Evolutionary conservation across 1,140 invertebrate genomes (phyloP).

Genomic region (Teleopsis dalmanni): DNA sequence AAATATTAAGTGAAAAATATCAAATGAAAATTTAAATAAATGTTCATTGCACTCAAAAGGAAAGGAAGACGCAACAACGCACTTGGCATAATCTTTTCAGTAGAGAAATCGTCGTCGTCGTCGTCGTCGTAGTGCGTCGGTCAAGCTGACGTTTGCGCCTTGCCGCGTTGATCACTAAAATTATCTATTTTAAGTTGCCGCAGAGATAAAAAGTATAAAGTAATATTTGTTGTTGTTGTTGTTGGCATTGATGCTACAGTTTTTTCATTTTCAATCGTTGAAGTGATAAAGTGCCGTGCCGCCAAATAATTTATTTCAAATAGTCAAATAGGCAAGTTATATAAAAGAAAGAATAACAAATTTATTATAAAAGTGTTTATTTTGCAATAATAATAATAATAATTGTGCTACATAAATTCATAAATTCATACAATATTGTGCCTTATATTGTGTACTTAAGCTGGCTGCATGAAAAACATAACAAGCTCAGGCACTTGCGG

Average conservation of each 20-base stretch:
- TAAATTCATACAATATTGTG: neutral
- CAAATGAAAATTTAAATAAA: neutral
- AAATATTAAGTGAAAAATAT: neutral
- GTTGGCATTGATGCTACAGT: too few relatives aligned
- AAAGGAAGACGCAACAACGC: neutral
- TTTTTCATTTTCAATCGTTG: too few relatives aligned
- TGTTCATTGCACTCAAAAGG: neutral
- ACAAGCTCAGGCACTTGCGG: constrained; percentile 40
- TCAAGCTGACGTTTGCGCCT: too few relatives aligned
- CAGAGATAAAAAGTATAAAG: too few relatives aligned
- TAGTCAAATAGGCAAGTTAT: neutral
- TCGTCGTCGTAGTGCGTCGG: too few relatives aligned
- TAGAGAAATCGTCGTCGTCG: too few relatives aligned
- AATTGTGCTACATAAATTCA: neutral
- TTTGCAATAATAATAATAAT: neutral
- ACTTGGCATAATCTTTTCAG: too few relatives aligned
- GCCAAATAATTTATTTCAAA: too few relatives aligned
- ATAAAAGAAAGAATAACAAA: neutral
- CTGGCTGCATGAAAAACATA: constrained; percentile 43
- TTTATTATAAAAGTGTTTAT: neutral
- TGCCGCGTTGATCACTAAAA: too few relatives aligned
- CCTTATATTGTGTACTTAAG: constrained; percentile 12
- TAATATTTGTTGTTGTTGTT: too few relatives aligned
- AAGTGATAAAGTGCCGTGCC: too few relatives aligned
- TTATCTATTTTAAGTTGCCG: too few relatives aligned